Evolutionary conservation across 1,140 invertebrate genomes (phyloP).

Genomic region (Drosophila pectinifera): DNA sequence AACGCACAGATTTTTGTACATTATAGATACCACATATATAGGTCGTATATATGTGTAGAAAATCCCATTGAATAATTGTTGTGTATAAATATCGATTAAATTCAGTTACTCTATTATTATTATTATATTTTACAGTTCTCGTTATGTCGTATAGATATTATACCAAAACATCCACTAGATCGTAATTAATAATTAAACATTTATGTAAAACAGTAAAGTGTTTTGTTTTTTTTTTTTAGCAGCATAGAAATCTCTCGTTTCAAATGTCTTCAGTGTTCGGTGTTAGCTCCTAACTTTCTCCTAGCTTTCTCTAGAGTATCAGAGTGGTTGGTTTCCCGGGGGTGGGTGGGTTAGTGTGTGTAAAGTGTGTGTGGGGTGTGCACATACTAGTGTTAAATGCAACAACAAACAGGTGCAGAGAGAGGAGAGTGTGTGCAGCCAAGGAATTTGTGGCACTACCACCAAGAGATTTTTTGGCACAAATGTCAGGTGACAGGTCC

Average conservation of each 20-base stretch:
- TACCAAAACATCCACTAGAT: constrained; percentile 27
- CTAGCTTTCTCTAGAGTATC: constrained; percentile 25
- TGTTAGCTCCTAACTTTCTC: constrained; percentile 21
- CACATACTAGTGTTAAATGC: constrained; percentile 62
- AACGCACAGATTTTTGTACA: constrained; percentile 76
- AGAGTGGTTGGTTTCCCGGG: constrained; percentile 33
- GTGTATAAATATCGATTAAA: constrained; percentile 34
- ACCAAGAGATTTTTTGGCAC: constrained; percentile 56
- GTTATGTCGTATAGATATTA: constrained; percentile 25
- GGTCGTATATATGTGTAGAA: constrained; percentile 29
- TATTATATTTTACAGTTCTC: constrained; percentile 62
- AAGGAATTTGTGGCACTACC: constrained; percentile 57
- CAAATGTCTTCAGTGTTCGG: constrained; percentile 49
- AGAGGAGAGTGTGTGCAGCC: constrained; percentile 44
- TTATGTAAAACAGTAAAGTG: constrained; percentile 43
- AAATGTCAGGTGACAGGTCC: constrained; percentile 43
- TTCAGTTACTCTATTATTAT: constrained; percentile 16
- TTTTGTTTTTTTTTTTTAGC: constrained; percentile 19
- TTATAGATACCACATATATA: constrained; percentile 39
- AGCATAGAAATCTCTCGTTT: constrained; percentile 50
- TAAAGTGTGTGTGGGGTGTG: constrained; percentile 30
- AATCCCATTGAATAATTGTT: constrained; percentile 18
- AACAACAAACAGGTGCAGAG: constrained; percentile 74
- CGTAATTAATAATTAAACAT: constrained; percentile 32
- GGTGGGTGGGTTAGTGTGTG: constrained; percentile 31